These are phyloP conservation scores for Aphelenchoides avenae DNA, from an alignment of 1,140 invertebrate species.

Conservation along the genomic window DNA sequence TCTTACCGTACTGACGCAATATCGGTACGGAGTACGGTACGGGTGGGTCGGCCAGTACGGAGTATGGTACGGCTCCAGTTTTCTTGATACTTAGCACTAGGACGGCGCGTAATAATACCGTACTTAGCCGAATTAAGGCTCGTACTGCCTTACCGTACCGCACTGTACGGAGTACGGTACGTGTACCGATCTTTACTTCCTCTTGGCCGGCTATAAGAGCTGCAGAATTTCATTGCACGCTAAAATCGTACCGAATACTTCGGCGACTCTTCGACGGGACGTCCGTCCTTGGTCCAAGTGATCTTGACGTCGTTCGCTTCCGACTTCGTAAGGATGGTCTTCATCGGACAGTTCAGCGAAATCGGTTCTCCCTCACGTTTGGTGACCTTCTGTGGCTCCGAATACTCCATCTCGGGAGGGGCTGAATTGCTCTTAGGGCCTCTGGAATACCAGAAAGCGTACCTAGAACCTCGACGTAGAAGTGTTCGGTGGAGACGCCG, in stretches of 20 bases:
- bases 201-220: no score
- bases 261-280: slow-evolving; percentile 39
- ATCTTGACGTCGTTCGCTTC: slow-evolving; percentile 31
- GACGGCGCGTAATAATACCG: no score
- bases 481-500: slow-evolving; percentile 38
- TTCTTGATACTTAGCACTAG: no score
- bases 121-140: no score
- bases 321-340: neutral
- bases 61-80: no score
- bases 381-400: slow-evolving; percentile 22
- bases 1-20: no score
- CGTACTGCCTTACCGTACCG: no score
- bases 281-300: slow-evolving; percentile 50
- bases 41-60: no score
- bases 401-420: slow-evolving; percentile 45
- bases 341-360: slow-evolving; percentile 46
- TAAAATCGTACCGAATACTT: slow-evolving; percentile 22
- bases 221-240: no score
- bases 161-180: no score
- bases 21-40: no score
- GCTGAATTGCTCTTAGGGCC: slow-evolving; percentile 29
- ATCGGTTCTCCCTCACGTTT: slow-evolving; percentile 47
- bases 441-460: slow-evolving; percentile 5
- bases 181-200: no score
- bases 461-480: slow-evolving; percentile 50